Evolutionary conservation across 2,113 vertebrate species (phyloP), one percentile per base, ranked within the genome.

Genomic region (Drymodes brunneopygia): DNA sequence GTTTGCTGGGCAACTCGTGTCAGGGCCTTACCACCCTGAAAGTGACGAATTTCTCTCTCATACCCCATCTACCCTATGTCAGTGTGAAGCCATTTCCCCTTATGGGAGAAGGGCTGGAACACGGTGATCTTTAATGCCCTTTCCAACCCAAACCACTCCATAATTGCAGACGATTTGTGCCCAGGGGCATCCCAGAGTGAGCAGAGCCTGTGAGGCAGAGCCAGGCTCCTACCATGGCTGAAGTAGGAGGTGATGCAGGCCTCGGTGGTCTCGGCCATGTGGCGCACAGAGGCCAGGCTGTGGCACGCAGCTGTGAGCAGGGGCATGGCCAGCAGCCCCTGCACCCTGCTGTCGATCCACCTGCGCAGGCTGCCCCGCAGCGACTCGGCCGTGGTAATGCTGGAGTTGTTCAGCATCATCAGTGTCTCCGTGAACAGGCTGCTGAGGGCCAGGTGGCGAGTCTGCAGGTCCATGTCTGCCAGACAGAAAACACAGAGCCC

Each of bases 211-310:
- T 11, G 27, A 23, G 31, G 19, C 66, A 38, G 11, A 4, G 36
- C 28, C 12, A 12, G 15, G 19, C 9, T 19, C 91, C 92, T 93
- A 99, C 99, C 98, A 48, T 98, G 92, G 35, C 91, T 98, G 96
- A 99, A 99, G 98, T 99, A 99, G 8, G 99, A 98, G 1, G 98
- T 94, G 95, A 99, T 99, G 75, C 99, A 99, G 65, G 99, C 99
- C 94, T 99, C 99, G 0, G 99, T 99, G 4, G 98, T 98, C 90
- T 98, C 98, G 1, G 99, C 98, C 99, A 99, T 99, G 95, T 99
- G 99, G 29, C 98, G 98, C 57, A 99, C 99, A 0, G 99, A 99
- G 7, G 99, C 99, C 88, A 99, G 98, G 93, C 99, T 99, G 94
- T 98, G 98, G 56, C 99, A 99, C 3, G 99, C 98, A 1, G 99